Evolutionary conservation across 2,113 vertebrate genomes (phyloP).

Genomic region (Pterocles burchelli): DNA sequence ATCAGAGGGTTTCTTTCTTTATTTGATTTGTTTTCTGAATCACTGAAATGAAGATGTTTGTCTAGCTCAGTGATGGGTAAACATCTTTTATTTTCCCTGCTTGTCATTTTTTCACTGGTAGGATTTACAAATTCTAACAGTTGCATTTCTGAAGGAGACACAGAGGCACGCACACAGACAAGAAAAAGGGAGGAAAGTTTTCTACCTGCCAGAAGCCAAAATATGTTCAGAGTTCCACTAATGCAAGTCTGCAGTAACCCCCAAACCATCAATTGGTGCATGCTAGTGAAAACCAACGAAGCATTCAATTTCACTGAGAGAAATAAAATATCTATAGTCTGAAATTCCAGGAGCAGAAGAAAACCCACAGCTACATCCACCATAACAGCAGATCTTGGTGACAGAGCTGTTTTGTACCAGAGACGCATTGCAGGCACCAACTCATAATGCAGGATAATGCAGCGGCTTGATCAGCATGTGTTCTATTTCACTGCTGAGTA

Average conservation of each 20-base stretch:
- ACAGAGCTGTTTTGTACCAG: neutral
- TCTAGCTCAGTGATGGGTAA: neutral
- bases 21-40: conserved; percentile 26
- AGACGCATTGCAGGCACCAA: neutral
- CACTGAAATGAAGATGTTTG: conserved; percentile 32
- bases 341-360: neutral
- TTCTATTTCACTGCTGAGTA: neutral
- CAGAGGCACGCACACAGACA: neutral
- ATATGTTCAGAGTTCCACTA: neutral
- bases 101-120: neutral
- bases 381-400: neutral
- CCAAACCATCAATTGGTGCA: neutral
- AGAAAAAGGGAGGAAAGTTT: neutral
- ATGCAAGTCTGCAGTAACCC: neutral
- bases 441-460: neutral
- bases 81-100: neutral
- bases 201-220: neutral
- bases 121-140: conserved; percentile 4
- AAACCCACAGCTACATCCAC: rapidly evolving
- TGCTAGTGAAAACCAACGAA: neutral
- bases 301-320: neutral
- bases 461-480: neutral
- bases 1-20: conserved; percentile 22
- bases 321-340: neutral
- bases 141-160: neutral